A percentile compares a stretch with the other conserved stretches of the same genome.
phyloP scores from a whole-genome alignment of 2,797 vertebrate genomes.

The Takifugu ocellatus region DNA sequence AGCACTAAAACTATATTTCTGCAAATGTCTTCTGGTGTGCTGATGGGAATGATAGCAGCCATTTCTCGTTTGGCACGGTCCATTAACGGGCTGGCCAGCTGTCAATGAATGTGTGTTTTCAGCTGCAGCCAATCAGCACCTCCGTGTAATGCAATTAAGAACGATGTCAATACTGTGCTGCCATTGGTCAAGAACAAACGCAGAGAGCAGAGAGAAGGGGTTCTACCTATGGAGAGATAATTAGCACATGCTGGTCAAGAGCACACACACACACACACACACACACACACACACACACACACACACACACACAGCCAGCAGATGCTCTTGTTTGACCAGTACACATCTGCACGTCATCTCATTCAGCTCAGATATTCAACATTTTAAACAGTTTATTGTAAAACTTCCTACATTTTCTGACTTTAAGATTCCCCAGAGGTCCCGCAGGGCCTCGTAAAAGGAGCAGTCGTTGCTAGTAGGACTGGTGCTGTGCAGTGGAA shows the following conservation, averaged over 20 bases:
- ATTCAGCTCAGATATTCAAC: no score
- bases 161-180: conserved; percentile 38
- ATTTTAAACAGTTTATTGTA: no score
- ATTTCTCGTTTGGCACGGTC: conserved; percentile 14
- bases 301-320: neutral
- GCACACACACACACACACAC: conserved; percentile 43
- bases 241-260: conserved; percentile 92
- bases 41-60: no score
- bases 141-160: conserved; percentile 67
- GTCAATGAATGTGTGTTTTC: conserved; percentile 47
- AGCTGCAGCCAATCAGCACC: conserved; percentile 62
- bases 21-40: no score
- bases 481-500: conserved; percentile 77
- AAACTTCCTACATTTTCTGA: conserved; percentile 53
- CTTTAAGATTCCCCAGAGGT: conserved; percentile 86
- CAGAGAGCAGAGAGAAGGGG: conserved; percentile 49
- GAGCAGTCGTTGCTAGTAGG: conserved; percentile 77
- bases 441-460: conserved; percentile 96
- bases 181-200: conserved; percentile 77
- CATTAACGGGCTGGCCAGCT: conserved; percentile 63
- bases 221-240: conserved; percentile 79
- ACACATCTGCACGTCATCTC: no score
- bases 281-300: conserved; percentile 19
- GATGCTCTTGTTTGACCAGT: no score
- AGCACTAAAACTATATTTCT: no score